Conservation (phyloP, 2,113 vertebrate species). For the Andinoacara biseriatus region DNA sequence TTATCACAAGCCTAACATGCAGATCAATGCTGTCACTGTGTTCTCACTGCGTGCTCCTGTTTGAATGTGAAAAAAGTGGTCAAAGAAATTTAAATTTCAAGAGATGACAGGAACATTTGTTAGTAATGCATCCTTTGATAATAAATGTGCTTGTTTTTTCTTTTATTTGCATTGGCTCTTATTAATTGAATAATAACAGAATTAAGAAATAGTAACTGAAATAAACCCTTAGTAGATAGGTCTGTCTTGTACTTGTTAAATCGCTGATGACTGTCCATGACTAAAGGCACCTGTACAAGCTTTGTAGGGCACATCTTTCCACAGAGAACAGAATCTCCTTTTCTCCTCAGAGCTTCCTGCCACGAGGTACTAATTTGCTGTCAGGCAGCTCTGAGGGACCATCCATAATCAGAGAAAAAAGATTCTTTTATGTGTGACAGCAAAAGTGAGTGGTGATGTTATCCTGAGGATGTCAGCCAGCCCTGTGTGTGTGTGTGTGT, state of each 20-base stretch:
- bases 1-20: neutral
- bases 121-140: neutral
- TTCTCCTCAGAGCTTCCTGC: slow-evolving; percentile 13
- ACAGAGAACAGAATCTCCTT: slow-evolving; percentile 6
- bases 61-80: neutral
- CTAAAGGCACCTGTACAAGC: neutral
- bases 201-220: neutral
- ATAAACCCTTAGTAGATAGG: neutral
- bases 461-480: slow-evolving; percentile 22
- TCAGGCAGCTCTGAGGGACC: slow-evolving; percentile 7
- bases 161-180: neutral
- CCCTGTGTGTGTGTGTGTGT: neutral
- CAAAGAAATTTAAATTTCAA: neutral
- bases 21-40: neutral
- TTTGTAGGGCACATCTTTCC: slow-evolving; percentile 5
- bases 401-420: slow-evolving; percentile 13
- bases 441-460: slow-evolving; percentile 38
- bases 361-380: slow-evolving; percentile 13
- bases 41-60: neutral
- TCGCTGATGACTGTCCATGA: neutral
- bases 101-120: neutral
- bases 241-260: neutral
- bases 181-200: neutral
- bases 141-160: rapidly evolving
- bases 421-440: slow-evolving; percentile 32